A percentile compares a stretch with the other conserved stretches of the same genome.
Evolutionary conservation across 1,140 invertebrate species (phyloP).

Genomic region (Cyrtorhinus lividipennis): DNA sequence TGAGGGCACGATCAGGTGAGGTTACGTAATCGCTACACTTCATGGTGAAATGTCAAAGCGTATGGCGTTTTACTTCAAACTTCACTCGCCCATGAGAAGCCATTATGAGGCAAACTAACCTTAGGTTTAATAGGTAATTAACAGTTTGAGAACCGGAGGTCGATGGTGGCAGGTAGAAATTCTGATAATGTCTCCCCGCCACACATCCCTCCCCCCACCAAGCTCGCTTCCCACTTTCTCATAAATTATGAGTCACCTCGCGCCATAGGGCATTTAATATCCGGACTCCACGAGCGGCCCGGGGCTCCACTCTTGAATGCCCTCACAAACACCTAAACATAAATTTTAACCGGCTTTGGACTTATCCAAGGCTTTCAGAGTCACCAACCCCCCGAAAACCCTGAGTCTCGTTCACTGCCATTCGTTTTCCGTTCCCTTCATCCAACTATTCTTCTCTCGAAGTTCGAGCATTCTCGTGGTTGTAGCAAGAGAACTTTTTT

Average conservation of each 20-base stretch:
- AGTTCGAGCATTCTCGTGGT: background rate
- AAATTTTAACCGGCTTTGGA: background rate
- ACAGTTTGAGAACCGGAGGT: background rate
- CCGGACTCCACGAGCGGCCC: background rate
- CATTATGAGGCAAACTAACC: no score
- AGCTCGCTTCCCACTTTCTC: background rate
- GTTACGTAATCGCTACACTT: no score
- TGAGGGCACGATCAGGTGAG: no score
- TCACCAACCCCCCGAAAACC: background rate
- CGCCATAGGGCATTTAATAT: background rate
- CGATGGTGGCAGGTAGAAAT: background rate
- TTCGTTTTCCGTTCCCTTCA: background rate
- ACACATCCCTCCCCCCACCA: background rate
- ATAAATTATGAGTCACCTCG: background rate
- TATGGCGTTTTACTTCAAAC: no score
- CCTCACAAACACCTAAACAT: background rate
- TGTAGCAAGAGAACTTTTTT: background rate
- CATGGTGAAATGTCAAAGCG: no score
- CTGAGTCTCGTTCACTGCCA: background rate
- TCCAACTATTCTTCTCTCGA: background rate
- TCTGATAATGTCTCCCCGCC: background rate
- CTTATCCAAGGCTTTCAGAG: background rate
- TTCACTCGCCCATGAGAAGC: no score
- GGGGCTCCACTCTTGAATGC: background rate
- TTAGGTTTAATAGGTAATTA: no score